Conservation (phyloP, 2,888 invertebrate species). For the Rotaria sp. region DNA sequence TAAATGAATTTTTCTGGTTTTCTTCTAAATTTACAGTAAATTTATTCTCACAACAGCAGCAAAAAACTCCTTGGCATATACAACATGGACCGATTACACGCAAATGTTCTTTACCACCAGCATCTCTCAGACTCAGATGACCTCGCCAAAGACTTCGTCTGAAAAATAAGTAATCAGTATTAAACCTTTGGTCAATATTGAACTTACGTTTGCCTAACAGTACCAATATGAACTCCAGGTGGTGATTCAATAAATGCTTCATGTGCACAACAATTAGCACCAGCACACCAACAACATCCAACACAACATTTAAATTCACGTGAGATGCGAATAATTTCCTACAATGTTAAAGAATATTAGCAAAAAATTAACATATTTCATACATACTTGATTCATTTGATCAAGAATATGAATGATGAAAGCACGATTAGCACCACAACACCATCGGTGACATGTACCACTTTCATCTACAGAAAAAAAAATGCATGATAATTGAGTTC, state of each 20-base stretch:
- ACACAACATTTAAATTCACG: neutral
- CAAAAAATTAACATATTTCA: too few species aligned
- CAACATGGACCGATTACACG: slow-evolving; percentile 33
- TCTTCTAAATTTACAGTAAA: neutral
- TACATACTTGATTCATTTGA: neutral
- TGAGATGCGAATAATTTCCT: neutral
- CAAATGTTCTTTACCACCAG: neutral
- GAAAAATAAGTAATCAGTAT: neutral
- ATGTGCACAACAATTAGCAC: slow-evolving; percentile 1
- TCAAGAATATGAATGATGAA: neutral
- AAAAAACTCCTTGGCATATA: slow-evolving; percentile 28
- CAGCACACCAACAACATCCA: neutral
- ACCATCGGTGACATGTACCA: too few species aligned
- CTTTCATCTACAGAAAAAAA: too few species aligned
- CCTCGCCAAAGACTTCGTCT: neutral
- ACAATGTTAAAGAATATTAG: neutral
- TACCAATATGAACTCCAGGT: slow-evolving; percentile 32
- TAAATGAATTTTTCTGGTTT: neutral
- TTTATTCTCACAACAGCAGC: neutral
- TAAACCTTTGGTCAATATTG: too few species aligned
- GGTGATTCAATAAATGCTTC: slow-evolving; percentile 38
- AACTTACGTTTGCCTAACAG: slow-evolving; percentile 38
- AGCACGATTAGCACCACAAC: neutral
- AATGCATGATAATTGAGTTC: too few species aligned
- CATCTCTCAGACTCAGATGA: slow-evolving; percentile 13